Base-by-base conservation (phyloP, 2,113 vertebrate species). In the Psophia crepitans region DNA sequence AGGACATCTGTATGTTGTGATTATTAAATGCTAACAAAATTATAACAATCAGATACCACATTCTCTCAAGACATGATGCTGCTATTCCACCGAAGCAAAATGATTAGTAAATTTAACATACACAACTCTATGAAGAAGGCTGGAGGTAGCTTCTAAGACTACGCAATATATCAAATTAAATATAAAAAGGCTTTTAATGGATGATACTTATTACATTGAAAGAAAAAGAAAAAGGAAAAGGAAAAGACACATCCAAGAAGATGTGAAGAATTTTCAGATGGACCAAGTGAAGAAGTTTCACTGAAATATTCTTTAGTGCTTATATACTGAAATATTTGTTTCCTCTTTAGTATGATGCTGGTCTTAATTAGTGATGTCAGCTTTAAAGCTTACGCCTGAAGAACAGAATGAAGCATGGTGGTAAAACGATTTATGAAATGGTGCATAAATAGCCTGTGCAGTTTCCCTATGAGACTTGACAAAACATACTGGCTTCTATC, bases 371-470 rank as follows among this genome's bases (percentile, higher is more conserved):
- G 28, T 43, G 43, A 96, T 84, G 75, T 78, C 60, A 93, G 56
- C 19, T 80, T 90, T 48, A 87, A 82, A 96, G 75, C n/a, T n/a
- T 48, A 83, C 22, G 93, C 64, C 54, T 68, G 48, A 97, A 89
- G 84, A 86, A 74, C n/a, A 93, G 80, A 92, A 95, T 51, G 76
- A 92, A 85, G 63, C 30, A 85, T 95, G 89, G 85, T 96, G 84
- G 85, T 81, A 80, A 94, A 95, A 95, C 80, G 86, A 71, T 93
- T 89, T 97, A 93, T 82, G 93, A 96, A 96, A 93, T 96, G 71
- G 90, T 83, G 94, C 95, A 94, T 84, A 96, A 96, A 71, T 89
- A 94, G 79, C 44, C 30, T 71, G 41, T 70, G 63, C 30, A 66
- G 92, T 90, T 96, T 95, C 83, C 92, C 81, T 94, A 2, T 75